Evolutionary conservation across 2,888 invertebrate species (phyloP).

Genomic region (Pterostichus madidus): DNA sequence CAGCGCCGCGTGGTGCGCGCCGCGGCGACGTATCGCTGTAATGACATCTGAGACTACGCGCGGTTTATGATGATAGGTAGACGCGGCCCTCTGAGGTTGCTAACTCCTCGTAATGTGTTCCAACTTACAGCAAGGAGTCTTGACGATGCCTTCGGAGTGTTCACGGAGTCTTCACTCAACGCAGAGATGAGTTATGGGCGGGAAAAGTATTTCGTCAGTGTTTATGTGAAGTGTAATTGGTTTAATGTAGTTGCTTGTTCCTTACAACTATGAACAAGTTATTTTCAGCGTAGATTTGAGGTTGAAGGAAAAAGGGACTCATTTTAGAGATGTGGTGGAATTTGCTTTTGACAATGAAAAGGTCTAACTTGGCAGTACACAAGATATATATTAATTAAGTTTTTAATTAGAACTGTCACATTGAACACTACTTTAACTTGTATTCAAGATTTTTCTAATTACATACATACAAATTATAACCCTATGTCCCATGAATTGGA

Average conservation of each 20-base stretch:
- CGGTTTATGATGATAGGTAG: conserved; percentile 50
- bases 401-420: too few relatives aligned
- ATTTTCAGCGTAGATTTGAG: not conserved
- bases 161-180: conserved; percentile 23
- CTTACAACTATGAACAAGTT: not conserved
- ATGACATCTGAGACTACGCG: conserved; percentile 40
- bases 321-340: too few relatives aligned
- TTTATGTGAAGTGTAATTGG: conserved; percentile 51
- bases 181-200: conserved; percentile 36
- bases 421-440: too few relatives aligned
- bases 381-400: too few relatives aligned
- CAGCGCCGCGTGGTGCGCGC: conserved; percentile 10
- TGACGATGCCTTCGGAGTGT: not conserved
- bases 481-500: too few relatives aligned
- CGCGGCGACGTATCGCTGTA: not conserved
- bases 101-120: conserved; percentile 35
- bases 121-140: conserved; percentile 13
- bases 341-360: too few relatives aligned
- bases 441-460: too few relatives aligned
- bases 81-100: conserved; percentile 14
- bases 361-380: too few relatives aligned
- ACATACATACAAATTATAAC: too few relatives aligned
- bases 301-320: not conserved
- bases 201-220: conserved; percentile 24
- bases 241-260: conserved; percentile 32